phyloP scores from a whole-genome alignment of 1,140 invertebrate genomes.

The Lethocerus indicus region DNA sequence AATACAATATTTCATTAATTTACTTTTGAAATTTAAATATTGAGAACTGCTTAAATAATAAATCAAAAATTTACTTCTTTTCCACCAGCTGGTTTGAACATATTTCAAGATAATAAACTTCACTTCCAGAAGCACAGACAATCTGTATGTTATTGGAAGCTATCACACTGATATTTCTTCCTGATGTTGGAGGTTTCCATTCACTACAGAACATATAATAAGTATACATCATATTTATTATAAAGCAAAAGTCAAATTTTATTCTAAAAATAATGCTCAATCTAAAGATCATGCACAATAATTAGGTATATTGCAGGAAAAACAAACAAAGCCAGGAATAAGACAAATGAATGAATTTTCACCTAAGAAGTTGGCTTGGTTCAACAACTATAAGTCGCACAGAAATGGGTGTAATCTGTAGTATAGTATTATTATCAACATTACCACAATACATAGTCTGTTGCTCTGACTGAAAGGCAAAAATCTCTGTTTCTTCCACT shows the following conservation, averaged over 20 bases:
- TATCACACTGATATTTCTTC: constrained; percentile 71
- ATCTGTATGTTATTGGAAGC: constrained; percentile 70
- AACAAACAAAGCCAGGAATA: too few species aligned
- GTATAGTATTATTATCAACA: constrained; percentile 63
- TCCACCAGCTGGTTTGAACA: constrained; percentile 41
- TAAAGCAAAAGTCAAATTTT: constrained; percentile 13
- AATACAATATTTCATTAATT: too few species aligned
- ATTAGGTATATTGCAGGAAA: too few species aligned
- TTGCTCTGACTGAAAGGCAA: constrained; percentile 72
- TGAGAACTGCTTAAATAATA: constrained; percentile 27
- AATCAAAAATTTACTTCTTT: constrained; percentile 31
- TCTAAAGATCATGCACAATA: too few species aligned
- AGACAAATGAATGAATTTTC: too few species aligned
- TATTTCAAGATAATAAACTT: constrained; percentile 80
- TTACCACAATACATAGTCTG: constrained; percentile 90
- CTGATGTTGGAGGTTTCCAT: constrained; percentile 60
- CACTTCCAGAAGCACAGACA: constrained; percentile 74
- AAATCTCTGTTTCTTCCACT: constrained; percentile 89
- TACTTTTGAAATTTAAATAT: too few species aligned
- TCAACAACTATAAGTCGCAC: constrained; percentile 47
- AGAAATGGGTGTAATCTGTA: constrained; percentile 62
- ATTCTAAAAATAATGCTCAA: too few species aligned
- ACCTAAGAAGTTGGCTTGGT: constrained; percentile 29
- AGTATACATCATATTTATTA: constrained; percentile 2
- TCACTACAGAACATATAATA: constrained; percentile 27